Percentiles rank a stretch among this genome's conserved stretches.
Evolutionary conservation across 2,888 invertebrate species (phyloP).

Genomic region (Drosophila glabriapex): DNA sequence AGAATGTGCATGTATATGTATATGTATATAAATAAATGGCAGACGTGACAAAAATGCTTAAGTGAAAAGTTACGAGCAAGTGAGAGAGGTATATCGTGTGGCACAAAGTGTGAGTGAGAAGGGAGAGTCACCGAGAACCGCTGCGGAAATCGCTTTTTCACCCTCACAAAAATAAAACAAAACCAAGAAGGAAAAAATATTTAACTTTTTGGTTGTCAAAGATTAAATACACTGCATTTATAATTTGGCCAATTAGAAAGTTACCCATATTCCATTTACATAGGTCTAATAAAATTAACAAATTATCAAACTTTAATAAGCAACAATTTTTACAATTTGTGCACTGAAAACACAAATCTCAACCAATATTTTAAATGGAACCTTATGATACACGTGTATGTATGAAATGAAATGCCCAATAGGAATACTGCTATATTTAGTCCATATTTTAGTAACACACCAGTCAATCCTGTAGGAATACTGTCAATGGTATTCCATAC

Average conservation of each 20-base stretch:
- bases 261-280: not conserved
- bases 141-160: conserved; percentile 71
- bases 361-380: not conserved
- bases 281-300: not conserved
- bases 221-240: conserved; percentile 6
- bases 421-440: not conserved
- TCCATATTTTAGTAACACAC: not conserved
- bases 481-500: not conserved
- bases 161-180: conserved; percentile 25
- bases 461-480: not conserved
- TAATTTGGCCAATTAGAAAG: not conserved
- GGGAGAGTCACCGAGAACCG: conserved; percentile 11
- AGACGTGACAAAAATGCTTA: conserved; percentile 80
- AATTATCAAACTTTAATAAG: not conserved
- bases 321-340: not conserved
- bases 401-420: not conserved
- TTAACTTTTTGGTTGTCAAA: no score
- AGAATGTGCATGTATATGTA: conserved; percentile 9
- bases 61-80: conserved; percentile 76
- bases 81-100: conserved; percentile 6
- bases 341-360: not conserved
- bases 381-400: not conserved
- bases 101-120: not conserved
- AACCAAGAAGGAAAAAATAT: conserved; percentile 1
- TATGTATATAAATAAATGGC: conserved; percentile 66